phyloP scores from a whole-genome alignment of 2,113 vertebrate genomes.

The Aspidoscelis tigris region DNA sequence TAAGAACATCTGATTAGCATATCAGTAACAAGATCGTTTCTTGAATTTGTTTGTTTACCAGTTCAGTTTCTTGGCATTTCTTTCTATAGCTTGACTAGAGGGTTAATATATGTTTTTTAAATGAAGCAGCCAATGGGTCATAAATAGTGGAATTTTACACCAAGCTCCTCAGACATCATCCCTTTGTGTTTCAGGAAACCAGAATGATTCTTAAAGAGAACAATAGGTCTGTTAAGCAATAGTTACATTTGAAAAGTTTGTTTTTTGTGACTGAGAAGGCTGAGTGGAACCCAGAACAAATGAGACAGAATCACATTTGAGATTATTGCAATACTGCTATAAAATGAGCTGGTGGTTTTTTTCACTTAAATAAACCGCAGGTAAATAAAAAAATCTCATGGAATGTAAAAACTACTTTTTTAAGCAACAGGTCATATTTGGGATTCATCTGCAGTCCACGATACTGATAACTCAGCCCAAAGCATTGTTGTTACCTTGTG shows the following conservation, averaged over 20 bases:
- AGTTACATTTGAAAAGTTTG: not conserved
- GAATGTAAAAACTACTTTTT: not conserved
- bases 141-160: not conserved
- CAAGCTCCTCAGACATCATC: not conserved
- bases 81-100: not conserved
- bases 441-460: not conserved
- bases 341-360: not conserved
- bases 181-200: not conserved
- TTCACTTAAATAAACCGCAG: not conserved
- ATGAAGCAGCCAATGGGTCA: not conserved
- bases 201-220: not conserved
- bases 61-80: constrained; percentile 55
- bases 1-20: constrained; percentile 45
- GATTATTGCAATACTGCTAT: not conserved
- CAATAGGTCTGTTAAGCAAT: not conserved
- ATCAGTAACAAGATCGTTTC: constrained; percentile 66
- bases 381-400: not conserved
- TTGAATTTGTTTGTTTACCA: constrained; percentile 62
- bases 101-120: not conserved
- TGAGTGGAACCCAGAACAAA: not conserved
- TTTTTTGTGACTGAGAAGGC: not conserved
- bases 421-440: not conserved
- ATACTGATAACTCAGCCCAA: not conserved
- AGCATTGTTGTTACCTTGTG: not conserved
- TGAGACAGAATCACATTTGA: not conserved